phyloP scores from a whole-genome alignment of 1,140 invertebrate species.

The Anoplolepis gracilipes region DNA sequence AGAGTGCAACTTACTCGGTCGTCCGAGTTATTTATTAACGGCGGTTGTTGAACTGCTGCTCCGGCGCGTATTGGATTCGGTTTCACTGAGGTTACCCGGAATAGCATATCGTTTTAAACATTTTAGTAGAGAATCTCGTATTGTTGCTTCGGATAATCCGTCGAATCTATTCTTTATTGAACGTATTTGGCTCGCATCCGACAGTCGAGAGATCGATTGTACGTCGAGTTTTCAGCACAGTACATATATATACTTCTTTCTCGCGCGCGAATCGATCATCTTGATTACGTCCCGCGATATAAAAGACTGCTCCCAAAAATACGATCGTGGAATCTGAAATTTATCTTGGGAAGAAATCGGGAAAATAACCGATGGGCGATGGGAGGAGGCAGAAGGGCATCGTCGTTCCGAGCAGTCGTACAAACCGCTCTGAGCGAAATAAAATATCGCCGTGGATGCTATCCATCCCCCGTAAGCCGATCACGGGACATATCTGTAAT shows the following conservation, averaged over 20 bases:
- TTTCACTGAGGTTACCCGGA: conserved; percentile 55
- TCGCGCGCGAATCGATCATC: conserved; percentile 59
- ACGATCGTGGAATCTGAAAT: conserved; percentile 67
- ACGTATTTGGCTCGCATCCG: conserved; percentile 52
- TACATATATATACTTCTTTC: conserved; percentile 4
- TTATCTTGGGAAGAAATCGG: conserved; percentile 61
- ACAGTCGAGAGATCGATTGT: conserved; percentile 36
- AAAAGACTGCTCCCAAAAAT: conserved; percentile 53
- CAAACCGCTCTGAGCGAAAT: conserved; percentile 52
- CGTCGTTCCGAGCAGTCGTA: conserved; percentile 23
- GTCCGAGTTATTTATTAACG: conserved; percentile 55
- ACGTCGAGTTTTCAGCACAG: conserved; percentile 44
- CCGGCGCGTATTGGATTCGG: conserved; percentile 33
- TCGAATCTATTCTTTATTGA: conserved; percentile 58
- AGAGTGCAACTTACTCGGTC: conserved; percentile 13
- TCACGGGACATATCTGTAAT: conserved; percentile 69
- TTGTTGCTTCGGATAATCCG: conserved; percentile 54
- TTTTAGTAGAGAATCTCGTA: conserved; percentile 58
- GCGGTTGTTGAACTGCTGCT: conserved; percentile 32
- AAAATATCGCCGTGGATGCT: conserved; percentile 68
- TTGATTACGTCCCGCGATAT: conserved; percentile 60
- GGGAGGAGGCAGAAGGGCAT: not conserved
- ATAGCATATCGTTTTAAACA: conserved; percentile 61
- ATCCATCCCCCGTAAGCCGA: conserved; percentile 74
- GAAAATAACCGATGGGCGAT: conserved; percentile 51